phyloP scores from a whole-genome alignment of 30 jellyfish, hydroid and myxozoan genomes.

The Nemopilema nomurai region DNA sequence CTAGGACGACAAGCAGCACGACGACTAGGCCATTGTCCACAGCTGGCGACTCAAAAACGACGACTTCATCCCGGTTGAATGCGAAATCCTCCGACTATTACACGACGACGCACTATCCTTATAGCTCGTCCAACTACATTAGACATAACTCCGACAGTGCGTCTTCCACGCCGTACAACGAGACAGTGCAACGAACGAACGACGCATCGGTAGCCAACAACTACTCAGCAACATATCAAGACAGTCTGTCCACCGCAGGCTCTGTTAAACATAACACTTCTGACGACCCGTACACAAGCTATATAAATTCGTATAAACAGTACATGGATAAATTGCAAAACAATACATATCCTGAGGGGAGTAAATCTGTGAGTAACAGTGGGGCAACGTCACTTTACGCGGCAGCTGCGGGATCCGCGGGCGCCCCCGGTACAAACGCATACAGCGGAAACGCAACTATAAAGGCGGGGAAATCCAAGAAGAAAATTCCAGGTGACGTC shows the following conservation, averaged over 20 bases:
- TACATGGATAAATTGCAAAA: not conserved
- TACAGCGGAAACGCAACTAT: not conserved
- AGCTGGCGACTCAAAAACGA: not conserved
- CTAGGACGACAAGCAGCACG: not conserved
- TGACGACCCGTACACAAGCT: constrained; percentile 1
- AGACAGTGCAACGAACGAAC: not conserved
- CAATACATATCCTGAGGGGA: not conserved
- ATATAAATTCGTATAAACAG: constrained; percentile 1
- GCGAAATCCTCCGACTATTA: not conserved
- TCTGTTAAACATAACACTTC: not conserved
- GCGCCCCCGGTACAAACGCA: not conserved
- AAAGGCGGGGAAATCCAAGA: not conserved
- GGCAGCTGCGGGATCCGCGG: not conserved
- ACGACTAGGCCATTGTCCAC: not conserved
- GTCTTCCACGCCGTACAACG: not conserved
- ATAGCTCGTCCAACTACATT: not conserved
- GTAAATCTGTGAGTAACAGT: not conserved
- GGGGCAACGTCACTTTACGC: not conserved
- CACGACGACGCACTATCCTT: not conserved
- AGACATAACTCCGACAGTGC: not conserved
- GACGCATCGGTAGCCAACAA: not conserved
- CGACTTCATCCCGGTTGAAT: not conserved
- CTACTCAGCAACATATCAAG: not conserved
- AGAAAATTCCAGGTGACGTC: not conserved
- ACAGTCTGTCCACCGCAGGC: not conserved